Percentiles rank a stretch among this genome's conserved stretches.
phyloP scores from a whole-genome alignment of 2,113 vertebrate genomes.

The Centropus unirufus region DNA sequence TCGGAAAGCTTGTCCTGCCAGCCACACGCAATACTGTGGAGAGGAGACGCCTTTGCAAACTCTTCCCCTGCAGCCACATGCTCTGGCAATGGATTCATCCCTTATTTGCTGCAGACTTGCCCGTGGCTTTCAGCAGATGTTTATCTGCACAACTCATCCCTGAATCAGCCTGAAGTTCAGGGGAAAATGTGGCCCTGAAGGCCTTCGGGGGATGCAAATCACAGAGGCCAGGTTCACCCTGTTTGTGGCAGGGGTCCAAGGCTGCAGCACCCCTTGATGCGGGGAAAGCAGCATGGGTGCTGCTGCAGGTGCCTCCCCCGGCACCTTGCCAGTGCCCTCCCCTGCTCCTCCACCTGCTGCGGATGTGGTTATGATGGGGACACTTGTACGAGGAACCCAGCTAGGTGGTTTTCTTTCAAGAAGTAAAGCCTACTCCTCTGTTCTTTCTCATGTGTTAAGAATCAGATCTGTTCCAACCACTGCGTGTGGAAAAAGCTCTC shows the following conservation, averaged over 20 bases:
- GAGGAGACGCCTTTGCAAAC: fast-evolving
- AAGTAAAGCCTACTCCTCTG: background rate
- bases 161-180: background rate
- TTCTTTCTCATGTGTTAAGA: background rate
- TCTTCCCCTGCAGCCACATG: background rate
- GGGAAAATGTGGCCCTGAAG: background rate
- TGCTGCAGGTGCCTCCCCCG: background rate
- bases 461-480: background rate
- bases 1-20: background rate
- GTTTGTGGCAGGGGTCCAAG: fast-evolving
- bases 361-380: background rate
- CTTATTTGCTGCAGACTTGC: background rate
- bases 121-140: background rate
- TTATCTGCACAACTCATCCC: background rate
- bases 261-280: fast-evolving
- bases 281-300: background rate
- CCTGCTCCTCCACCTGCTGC: background rate
- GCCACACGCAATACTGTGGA: background rate
- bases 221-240: background rate
- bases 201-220: background rate
- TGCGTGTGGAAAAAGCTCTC: background rate
- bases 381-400: background rate
- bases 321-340: background rate
- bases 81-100: background rate
- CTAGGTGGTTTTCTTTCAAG: background rate